Percentiles rank a stretch among this genome's conserved stretches.
Conservation (phyloP, 2,797 vertebrate species). For the Coranthus polyacanthus region DNA sequence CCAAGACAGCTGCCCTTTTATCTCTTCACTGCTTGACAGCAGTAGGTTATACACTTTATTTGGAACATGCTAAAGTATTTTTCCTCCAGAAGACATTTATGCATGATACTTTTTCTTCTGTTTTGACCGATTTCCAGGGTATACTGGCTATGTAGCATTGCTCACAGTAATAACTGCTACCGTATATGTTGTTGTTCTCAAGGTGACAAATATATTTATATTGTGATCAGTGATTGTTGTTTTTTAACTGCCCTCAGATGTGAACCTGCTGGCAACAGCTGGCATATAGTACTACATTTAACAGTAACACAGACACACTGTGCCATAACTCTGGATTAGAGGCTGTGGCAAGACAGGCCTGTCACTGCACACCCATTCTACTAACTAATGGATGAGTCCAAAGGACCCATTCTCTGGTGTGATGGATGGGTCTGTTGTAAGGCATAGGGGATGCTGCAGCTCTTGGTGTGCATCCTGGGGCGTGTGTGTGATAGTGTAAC, state of each 20-base stretch:
- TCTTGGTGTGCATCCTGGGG: slow-evolving; percentile 60
- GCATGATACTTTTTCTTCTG: slow-evolving; percentile 4
- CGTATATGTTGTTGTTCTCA: slow-evolving; percentile 25
- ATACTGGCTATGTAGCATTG: slow-evolving; percentile 26
- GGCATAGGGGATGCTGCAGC: slow-evolving; percentile 59
- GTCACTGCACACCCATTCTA: slow-evolving; percentile 76
- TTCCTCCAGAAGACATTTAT: slow-evolving; percentile 11
- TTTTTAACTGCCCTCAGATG: slow-evolving; percentile 57
- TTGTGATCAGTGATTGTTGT: slow-evolving; percentile 51
- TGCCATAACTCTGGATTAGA: slow-evolving; percentile 81
- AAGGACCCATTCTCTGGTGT: slow-evolving; percentile 71
- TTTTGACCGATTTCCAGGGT: not conserved
- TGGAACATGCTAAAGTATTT: slow-evolving; percentile 8
- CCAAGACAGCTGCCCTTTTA: slow-evolving; percentile 28
- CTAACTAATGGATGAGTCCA: slow-evolving; percentile 81
- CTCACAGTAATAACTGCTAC: slow-evolving; percentile 24
- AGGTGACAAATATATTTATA: slow-evolving; percentile 24
- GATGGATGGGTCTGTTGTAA: slow-evolving; percentile 75
- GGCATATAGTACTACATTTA: slow-evolving; percentile 72
- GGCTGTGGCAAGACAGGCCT: slow-evolving; percentile 72
- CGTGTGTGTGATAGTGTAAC: slow-evolving; percentile 65
- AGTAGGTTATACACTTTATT: not conserved
- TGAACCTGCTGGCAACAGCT: slow-evolving; percentile 78
- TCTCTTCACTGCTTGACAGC: slow-evolving; percentile 22
- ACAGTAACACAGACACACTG: slow-evolving; percentile 75